Evolutionary conservation across 37 sponge, comb jelly and placozoan species (phyloP).

Genomic region (Chondrilla cf. caribensis): DNA sequence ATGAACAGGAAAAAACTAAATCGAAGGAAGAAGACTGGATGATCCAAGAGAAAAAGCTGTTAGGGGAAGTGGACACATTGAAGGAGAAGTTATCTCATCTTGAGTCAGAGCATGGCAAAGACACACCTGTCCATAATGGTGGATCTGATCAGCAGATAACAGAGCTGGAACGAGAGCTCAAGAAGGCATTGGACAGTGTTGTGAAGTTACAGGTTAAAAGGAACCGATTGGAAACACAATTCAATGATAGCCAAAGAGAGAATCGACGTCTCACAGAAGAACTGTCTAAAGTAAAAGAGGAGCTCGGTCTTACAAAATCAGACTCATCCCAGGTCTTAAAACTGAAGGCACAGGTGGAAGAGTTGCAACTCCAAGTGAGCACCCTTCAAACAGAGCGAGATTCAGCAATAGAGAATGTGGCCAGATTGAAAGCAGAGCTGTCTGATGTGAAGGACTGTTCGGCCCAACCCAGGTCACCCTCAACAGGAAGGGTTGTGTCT

Average conservation of each 20-base stretch:
- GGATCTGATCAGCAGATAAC: too few relatives aligned
- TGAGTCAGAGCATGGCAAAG: too few relatives aligned
- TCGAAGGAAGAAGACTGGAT: neutral
- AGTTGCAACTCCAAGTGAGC: neutral
- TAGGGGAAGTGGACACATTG: too few relatives aligned
- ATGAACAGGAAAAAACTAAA: too few relatives aligned
- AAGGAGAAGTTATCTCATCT: too few relatives aligned
- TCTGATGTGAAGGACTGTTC: neutral
- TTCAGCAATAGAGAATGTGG: neutral
- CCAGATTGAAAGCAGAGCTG: neutral
- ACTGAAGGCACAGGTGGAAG: neutral
- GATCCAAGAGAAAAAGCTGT: neutral
- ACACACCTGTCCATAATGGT: too few relatives aligned
- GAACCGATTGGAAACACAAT: too few relatives aligned
- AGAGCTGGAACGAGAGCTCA: too few relatives aligned
- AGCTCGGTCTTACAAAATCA: neutral
- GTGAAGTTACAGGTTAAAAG: too few relatives aligned
- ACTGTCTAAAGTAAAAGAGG: neutral
- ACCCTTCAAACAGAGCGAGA: constrained; percentile 1
- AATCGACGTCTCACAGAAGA: neutral
- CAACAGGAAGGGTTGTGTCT: neutral
- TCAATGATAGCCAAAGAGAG: neutral
- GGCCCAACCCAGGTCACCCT: neutral
- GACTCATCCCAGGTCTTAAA: neutral
- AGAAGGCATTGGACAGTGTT: too few relatives aligned